Conservation (phyloP, 2,797 vertebrate species). For the Hafferia zeledoni region DNA sequence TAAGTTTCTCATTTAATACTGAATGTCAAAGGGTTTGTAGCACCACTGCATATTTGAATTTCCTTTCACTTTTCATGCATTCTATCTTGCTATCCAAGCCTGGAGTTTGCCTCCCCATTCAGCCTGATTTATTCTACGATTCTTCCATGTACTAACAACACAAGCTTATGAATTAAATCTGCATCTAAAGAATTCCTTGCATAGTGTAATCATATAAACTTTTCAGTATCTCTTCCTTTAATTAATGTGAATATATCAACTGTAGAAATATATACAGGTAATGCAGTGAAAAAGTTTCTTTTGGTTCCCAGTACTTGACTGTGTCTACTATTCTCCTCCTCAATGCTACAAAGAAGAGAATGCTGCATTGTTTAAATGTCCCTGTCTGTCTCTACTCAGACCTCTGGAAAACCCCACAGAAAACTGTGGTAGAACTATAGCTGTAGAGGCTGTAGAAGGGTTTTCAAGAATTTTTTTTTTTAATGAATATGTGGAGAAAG, state of each 20-base stretch:
- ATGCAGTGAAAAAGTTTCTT: neutral
- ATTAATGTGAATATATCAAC: neutral
- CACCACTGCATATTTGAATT: neutral
- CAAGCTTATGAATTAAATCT: neutral
- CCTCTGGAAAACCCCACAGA: neutral
- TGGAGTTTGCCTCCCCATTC: neutral
- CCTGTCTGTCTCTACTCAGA: neutral
- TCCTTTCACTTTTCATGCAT: neutral
- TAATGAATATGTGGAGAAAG: neutral
- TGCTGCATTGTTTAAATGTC: neutral
- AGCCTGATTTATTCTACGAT: neutral
- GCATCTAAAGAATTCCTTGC: neutral
- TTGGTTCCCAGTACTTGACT: neutral
- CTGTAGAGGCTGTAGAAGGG: neutral
- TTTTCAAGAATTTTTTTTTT: neutral
- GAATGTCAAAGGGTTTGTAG: neutral
- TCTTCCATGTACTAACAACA: neutral
- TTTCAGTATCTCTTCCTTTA: neutral
- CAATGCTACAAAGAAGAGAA: neutral
- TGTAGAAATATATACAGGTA: neutral
- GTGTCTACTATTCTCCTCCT: neutral
- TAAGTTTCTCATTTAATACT: neutral
- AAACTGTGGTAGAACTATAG: neutral
- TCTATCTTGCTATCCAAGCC: neutral
- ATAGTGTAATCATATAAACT: neutral